Evolutionary conservation across 2,888 invertebrate genomes (phyloP).

Genomic region (Drosophila tripunctata): DNA sequence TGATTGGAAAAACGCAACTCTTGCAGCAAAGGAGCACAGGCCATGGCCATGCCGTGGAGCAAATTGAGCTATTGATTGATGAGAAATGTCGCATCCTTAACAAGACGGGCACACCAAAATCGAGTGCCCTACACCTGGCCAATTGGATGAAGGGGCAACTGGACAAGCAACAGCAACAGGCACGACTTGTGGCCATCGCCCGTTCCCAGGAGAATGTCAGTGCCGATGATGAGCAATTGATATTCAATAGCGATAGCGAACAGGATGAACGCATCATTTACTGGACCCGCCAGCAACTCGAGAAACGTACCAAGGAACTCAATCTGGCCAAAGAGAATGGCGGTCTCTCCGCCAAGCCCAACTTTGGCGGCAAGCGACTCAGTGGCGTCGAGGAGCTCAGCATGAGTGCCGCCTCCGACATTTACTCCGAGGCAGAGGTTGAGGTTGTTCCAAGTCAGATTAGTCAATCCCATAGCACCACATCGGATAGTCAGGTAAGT

Average conservation of each 20-base stretch:
- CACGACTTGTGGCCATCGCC: slow-evolving; percentile 77
- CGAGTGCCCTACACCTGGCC: slow-evolving; percentile 90
- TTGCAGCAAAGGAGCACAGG: slow-evolving; percentile 60
- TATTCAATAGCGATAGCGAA: slow-evolving; percentile 78
- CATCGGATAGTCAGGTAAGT: slow-evolving; percentile 91
- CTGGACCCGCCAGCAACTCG: slow-evolving; percentile 90
- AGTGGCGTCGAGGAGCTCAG: slow-evolving; percentile 85
- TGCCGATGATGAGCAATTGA: slow-evolving; percentile 80
- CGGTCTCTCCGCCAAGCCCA: slow-evolving; percentile 66
- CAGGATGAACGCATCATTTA: slow-evolving; percentile 84
- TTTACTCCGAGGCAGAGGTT: slow-evolving; percentile 76
- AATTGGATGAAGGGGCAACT: slow-evolving; percentile 92
- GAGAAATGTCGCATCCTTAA: slow-evolving; percentile 87
- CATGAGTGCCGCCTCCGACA: slow-evolving; percentile 82
- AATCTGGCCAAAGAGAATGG: slow-evolving; percentile 86
- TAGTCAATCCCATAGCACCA: slow-evolving; percentile 90
- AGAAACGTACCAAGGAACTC: slow-evolving; percentile 89
- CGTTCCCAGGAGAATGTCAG: slow-evolving; percentile 82
- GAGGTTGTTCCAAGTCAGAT: slow-evolving; percentile 84
- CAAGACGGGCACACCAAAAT: slow-evolving; percentile 87
- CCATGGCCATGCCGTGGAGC: slow-evolving; percentile 82
- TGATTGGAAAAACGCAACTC: slow-evolving; percentile 4
- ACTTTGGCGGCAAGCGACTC: slow-evolving; percentile 80
- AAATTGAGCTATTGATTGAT: slow-evolving; percentile 87
- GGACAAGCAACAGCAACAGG: slow-evolving; percentile 86